These are phyloP conservation scores for Lordiphosa fenestrarum DNA, from an alignment of 2,888 invertebrate genomes.

Conservation along the genomic window DNA sequence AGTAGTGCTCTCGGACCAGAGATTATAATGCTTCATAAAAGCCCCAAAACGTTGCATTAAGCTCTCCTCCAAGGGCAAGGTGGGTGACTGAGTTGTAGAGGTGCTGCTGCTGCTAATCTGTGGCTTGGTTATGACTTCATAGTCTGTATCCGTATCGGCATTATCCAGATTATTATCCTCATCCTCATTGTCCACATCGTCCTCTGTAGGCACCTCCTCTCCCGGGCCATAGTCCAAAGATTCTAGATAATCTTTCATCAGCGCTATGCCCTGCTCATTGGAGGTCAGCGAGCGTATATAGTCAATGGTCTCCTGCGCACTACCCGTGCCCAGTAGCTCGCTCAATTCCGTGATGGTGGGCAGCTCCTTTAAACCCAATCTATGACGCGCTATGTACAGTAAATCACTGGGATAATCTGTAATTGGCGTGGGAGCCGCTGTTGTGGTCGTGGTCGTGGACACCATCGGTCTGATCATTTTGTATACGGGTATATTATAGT, in stretches of 20 bases:
- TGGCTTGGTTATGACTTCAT: slow-evolving; percentile 23
- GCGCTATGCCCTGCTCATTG: slow-evolving; percentile 67
- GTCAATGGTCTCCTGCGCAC: slow-evolving; percentile 64
- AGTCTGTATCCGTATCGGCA: slow-evolving; percentile 27
- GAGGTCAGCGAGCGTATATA: slow-evolving; percentile 66
- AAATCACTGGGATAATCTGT: slow-evolving; percentile 72
- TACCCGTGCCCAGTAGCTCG: slow-evolving; percentile 69
- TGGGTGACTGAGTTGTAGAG: slow-evolving; percentile 7
- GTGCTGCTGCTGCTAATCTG: slow-evolving; percentile 10
- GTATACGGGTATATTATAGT: slow-evolving; percentile 55
- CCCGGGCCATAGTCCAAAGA: slow-evolving; percentile 57
- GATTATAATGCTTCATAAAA: slow-evolving; percentile 60
- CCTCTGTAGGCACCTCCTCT: slow-evolving; percentile 10
- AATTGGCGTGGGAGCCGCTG: slow-evolving; percentile 13
- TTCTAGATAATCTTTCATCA: slow-evolving; percentile 72
- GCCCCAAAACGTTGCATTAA: slow-evolving; percentile 56
- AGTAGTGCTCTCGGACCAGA: slow-evolving; percentile 42
- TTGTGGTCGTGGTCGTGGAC: slow-evolving; percentile 22
- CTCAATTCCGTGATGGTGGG: slow-evolving; percentile 70
- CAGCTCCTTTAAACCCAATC: slow-evolving; percentile 68
- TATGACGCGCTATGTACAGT: slow-evolving; percentile 66
- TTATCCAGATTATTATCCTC: slow-evolving; percentile 37
- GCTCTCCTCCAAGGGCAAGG: slow-evolving; percentile 8
- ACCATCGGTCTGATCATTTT: slow-evolving; percentile 49
- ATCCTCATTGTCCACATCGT: slow-evolving; percentile 24